Conservation (phyloP, 1,140 invertebrate genomes). For the Varroa destructor region DNA sequence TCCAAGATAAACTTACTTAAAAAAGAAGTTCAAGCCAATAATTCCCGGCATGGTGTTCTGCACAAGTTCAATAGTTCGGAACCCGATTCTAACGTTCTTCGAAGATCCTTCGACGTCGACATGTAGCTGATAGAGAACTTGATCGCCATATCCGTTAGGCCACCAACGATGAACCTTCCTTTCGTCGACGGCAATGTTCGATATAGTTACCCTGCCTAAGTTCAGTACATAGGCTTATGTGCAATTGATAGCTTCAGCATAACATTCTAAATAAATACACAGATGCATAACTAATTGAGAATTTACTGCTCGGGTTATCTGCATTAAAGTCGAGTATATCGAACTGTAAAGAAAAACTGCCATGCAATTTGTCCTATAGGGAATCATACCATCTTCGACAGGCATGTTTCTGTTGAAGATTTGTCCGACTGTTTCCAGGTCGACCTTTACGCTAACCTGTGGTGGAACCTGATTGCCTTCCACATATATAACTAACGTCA, state of each 20-base stretch:
- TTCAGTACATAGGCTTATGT: background rate
- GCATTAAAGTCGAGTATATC: too few relatives aligned
- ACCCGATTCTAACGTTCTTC: conserved; percentile 55
- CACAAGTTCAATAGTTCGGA: conserved; percentile 61
- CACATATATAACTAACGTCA: background rate
- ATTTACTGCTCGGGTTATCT: too few relatives aligned
- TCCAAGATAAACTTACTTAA: background rate
- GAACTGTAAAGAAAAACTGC: too few relatives aligned
- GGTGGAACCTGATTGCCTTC: conserved; percentile 6
- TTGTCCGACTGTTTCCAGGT: conserved; percentile 3
- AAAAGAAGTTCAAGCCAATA: conserved; percentile 32
- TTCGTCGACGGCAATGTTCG: conserved; percentile 23
- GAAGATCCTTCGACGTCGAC: conserved; percentile 40
- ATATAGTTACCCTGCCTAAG: background rate
- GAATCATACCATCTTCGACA: background rate
- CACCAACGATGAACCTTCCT: conserved; percentile 59
- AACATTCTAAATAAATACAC: too few relatives aligned
- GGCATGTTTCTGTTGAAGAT: background rate
- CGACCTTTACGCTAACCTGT: conserved; percentile 1
- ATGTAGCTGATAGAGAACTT: conserved; percentile 57
- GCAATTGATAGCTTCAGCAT: too few relatives aligned
- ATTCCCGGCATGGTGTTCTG: conserved; percentile 40
- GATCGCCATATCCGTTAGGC: conserved; percentile 82
- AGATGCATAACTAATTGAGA: too few relatives aligned
- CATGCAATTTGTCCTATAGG: too few relatives aligned